phyloP scores from a whole-genome alignment of 92 coral and sea anemone species.

The Parazoanthus darwini region DNA sequence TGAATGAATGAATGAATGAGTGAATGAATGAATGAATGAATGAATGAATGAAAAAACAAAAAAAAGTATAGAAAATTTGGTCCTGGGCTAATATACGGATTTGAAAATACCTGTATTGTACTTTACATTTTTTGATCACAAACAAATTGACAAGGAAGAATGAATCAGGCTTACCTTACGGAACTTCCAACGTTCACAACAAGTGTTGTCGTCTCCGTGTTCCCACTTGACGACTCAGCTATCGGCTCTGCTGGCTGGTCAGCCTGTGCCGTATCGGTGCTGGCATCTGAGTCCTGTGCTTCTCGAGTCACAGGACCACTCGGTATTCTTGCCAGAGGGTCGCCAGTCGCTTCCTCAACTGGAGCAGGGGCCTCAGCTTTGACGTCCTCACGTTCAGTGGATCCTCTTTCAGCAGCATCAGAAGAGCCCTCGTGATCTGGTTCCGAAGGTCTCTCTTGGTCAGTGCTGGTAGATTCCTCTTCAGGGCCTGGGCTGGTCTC shows the following conservation, averaged over 20 bases:
- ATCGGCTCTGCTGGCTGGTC: conserved; percentile 49
- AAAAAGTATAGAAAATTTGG: no score
- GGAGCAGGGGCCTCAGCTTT: not conserved
- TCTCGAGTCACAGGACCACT: conserved; percentile 6
- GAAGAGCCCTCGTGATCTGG: conserved; percentile 33
- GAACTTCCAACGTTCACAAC: conserved; percentile 39
- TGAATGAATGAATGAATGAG: no score
- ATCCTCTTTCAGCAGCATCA: not conserved
- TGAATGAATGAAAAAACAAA: no score
- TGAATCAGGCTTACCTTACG: conserved; percentile 3
- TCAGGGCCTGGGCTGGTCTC: conserved; percentile 34
- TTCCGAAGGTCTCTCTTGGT: conserved; percentile 43
- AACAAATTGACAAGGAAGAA: no score
- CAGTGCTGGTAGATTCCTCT: conserved; percentile 49
- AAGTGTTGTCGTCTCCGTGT: conserved; percentile 37
- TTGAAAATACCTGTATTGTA: no score
- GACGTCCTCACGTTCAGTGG: not conserved
- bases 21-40: no score
- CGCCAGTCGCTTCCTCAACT: conserved; percentile 18
- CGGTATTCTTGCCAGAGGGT: conserved; percentile 16
- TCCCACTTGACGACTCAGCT: conserved; percentile 23
- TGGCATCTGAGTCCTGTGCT: not conserved
- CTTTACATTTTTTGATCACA: no score
- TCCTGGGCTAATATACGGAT: no score
- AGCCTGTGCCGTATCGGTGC: conserved; percentile 47